Conservation (phyloP, 1,140 invertebrate species). For the Hypothenemus hampei region DNA sequence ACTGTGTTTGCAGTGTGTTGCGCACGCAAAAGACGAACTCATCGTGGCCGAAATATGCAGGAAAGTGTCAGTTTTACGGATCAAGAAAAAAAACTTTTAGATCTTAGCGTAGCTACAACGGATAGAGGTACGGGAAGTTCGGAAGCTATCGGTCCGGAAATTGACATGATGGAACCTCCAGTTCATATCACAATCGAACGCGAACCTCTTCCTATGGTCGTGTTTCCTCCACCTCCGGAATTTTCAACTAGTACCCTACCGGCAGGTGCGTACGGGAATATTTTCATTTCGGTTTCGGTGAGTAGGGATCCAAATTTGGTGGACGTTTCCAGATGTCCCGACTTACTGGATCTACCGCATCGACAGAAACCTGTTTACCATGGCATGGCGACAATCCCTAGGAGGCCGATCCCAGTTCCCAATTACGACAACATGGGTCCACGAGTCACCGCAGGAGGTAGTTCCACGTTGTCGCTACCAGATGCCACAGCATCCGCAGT, state of each 20-base stretch:
- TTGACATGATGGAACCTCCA: conserved; percentile 48
- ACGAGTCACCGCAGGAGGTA: conserved; percentile 78
- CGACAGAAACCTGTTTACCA: conserved; percentile 51
- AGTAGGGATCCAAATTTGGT: conserved; percentile 59
- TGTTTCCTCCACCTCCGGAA: conserved; percentile 61
- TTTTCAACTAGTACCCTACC: conserved; percentile 59
- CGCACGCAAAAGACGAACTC: conserved; percentile 52
- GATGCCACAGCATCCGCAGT: conserved; percentile 50
- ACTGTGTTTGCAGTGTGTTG: conserved; percentile 53
- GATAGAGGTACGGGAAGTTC: conserved; percentile 60
- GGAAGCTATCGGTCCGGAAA: conserved; percentile 50
- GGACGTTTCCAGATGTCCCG: conserved; percentile 64
- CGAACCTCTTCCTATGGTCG: conserved; percentile 46
- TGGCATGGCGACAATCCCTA: conserved; percentile 47
- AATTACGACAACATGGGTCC: conserved; percentile 85
- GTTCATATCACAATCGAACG: conserved; percentile 76
- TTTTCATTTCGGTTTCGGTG: conserved; percentile 69
- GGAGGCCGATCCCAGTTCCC: conserved; percentile 38
- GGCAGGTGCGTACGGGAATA: conserved; percentile 61
- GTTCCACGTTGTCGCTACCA: conserved; percentile 73
- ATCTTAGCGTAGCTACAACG: conserved; percentile 71
- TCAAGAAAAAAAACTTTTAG: conserved; percentile 77
- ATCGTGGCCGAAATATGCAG: conserved; percentile 58
- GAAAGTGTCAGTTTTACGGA: conserved; percentile 75
- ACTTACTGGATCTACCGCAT: conserved; percentile 67